Evolutionary conservation across 2,888 invertebrate species (phyloP), one percentile per base, ranked within the genome.

Genomic region (Peribatodes rhomboidaria): DNA sequence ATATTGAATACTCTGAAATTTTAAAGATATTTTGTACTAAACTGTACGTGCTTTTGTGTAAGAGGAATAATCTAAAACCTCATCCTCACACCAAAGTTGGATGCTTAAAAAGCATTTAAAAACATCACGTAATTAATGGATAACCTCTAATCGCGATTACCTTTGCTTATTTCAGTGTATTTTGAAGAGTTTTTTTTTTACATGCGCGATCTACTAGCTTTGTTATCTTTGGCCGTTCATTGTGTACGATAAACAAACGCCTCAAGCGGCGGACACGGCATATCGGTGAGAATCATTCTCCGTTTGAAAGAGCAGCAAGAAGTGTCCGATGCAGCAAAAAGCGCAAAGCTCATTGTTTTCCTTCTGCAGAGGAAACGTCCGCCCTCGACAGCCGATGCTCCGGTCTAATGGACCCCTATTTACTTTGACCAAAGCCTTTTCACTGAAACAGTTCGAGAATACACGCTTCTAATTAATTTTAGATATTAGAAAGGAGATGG

Each of bases 291-390:
- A 84, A 87, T 87, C 85, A 79, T 85, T 85, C 79, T 80, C 71
- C 75, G 75, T 83, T 87, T 86, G 83, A 87, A 87, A 85, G 80
- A 79, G 73, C 71, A 75, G 82, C 79, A 83, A 85, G 82, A 78
- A 84, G 79, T 82, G 83, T 86, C 85, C 81, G 82, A 71, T 73
- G 78, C 65, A 80, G 80, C 82, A 90, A 91, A 90, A 90, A 90
- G 86, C 83, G 83, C 85, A 86, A 85, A 85, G 83, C 80, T 81
- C 81, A 87, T 91, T 92, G 92, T 92, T 87, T 88, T 83, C 85
- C 72, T 79, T 74, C 79, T 74, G 81, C 74, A 77, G 73, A 83
- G 85, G 84, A 87, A 88, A 83, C 76, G 81, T 88, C 83, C 80
- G 81, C 74, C 84, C 85, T 83, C 88, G 86, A 46, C 46, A 22